phyloP scores from a whole-genome alignment of 2,113 vertebrate genomes.

The Cyanoramphus novaezelandiae region DNA sequence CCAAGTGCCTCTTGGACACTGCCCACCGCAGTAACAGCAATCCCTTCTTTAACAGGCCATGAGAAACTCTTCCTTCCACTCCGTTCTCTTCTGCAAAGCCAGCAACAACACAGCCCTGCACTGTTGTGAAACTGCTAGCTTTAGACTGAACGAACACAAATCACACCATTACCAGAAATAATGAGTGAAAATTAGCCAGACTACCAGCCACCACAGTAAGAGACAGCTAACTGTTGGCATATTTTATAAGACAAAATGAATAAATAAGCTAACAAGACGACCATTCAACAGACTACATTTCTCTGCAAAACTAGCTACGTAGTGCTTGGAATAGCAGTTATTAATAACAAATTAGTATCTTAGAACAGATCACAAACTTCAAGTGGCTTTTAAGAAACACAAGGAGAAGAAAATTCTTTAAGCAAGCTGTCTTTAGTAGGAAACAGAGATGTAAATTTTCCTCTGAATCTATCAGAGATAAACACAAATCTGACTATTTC shows the following conservation, averaged over 20 bases:
- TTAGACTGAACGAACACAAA: not conserved
- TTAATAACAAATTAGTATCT: not conserved
- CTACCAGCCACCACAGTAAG: not conserved
- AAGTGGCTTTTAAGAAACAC: not conserved
- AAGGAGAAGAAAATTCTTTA: not conserved
- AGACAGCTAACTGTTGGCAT: constrained; percentile 12
- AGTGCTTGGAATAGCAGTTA: not conserved
- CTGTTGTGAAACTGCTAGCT: not conserved
- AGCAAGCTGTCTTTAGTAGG: not conserved
- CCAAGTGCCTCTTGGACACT: not conserved
- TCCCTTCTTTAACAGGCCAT: not conserved
- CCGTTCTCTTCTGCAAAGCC: not conserved
- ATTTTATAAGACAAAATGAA: not conserved
- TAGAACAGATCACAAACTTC: not conserved
- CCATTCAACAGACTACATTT: not conserved
- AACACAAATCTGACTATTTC: not conserved
- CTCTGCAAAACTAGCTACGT: not conserved
- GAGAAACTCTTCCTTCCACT: not conserved
- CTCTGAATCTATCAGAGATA: not conserved
- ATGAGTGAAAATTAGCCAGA: constrained; percentile 24
- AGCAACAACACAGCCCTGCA: not conserved
- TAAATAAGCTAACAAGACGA: not conserved
- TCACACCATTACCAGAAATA: constrained; percentile 19
- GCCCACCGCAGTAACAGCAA: not conserved
- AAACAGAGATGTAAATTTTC: not conserved